These are phyloP conservation scores for Salmo trutta DNA, from an alignment of 2,797 vertebrate genomes.

Conservation along the genomic window DNA sequence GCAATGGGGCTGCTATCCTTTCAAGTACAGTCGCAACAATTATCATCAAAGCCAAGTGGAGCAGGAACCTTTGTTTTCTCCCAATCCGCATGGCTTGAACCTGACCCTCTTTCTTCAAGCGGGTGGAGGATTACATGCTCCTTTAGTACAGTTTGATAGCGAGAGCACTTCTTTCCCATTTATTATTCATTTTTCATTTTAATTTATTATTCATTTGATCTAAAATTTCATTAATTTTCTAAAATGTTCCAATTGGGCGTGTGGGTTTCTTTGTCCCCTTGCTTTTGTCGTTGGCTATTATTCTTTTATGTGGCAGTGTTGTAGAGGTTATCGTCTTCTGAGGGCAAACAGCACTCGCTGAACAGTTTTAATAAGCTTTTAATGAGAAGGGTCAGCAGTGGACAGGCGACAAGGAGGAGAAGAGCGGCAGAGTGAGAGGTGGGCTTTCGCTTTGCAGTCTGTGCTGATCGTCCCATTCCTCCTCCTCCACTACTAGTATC, in stretches of 20 bases:
- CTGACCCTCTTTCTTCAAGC: slow-evolving; percentile 78
- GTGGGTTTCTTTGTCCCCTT: slow-evolving; percentile 72
- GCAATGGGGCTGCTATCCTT: slow-evolving; percentile 66
- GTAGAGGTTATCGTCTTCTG: slow-evolving; percentile 81
- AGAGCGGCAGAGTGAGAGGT: slow-evolving; percentile 16
- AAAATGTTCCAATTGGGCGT: slow-evolving; percentile 83
- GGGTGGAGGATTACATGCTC: slow-evolving; percentile 77
- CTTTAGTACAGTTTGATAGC: slow-evolving; percentile 74
- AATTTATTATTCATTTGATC: slow-evolving; percentile 87
- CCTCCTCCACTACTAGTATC: slow-evolving; percentile 7
- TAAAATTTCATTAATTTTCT: slow-evolving; percentile 88
- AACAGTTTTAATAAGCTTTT: slow-evolving; percentile 80
- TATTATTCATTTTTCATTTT: slow-evolving; percentile 79
- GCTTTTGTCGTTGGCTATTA: slow-evolving; percentile 79
- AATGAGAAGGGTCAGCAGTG: slow-evolving; percentile 79
- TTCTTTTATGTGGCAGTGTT: slow-evolving; percentile 80
- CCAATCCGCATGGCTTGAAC: slow-evolving; percentile 72
- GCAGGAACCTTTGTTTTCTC: slow-evolving; percentile 78
- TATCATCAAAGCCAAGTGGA: slow-evolving; percentile 73
- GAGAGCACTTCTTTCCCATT: slow-evolving; percentile 61
- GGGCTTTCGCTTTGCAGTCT: neutral
- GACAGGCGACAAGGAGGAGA: slow-evolving; percentile 41
- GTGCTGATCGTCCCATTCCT: no score
- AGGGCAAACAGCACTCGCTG: slow-evolving; percentile 73
- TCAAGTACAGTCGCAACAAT: slow-evolving; percentile 74